Evolutionary conservation across 2,888 invertebrate species (phyloP).

Genomic region (Escarpia spicata): DNA sequence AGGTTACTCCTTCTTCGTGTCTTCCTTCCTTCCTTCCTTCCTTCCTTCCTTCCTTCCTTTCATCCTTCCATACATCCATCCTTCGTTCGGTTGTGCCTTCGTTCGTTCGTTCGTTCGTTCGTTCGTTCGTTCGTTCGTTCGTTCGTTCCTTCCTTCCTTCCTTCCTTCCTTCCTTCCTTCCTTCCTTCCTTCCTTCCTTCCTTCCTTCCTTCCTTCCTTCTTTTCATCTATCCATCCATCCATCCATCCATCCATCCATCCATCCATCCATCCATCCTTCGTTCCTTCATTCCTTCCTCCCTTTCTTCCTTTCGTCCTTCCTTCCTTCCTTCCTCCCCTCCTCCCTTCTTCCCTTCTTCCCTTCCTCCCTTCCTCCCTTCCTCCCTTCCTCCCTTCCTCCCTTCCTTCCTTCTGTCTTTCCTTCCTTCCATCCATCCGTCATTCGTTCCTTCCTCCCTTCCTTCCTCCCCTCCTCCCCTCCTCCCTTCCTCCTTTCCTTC

Average conservation of each 20-base stretch:
- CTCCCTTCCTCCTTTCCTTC: background rate
- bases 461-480: background rate
- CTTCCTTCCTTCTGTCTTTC: background rate
- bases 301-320: too few relatives aligned
- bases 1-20: background rate
- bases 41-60: too few relatives aligned
- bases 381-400: too few relatives aligned
- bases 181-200: background rate
- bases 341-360: background rate
- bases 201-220: background rate
- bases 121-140: background rate
- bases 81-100: background rate
- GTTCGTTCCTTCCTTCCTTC: background rate
- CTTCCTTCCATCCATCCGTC: background rate
- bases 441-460: background rate
- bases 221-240: background rate
- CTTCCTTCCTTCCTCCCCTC: background rate
- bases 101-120: background rate
- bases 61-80: background rate
- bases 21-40: background rate
- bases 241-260: too few relatives aligned
- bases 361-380: background rate
- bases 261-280: too few relatives aligned
- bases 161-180: background rate
- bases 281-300: too few relatives aligned